Conservation (phyloP, 2,888 invertebrate genomes). For the Apoda limacodes region DNA sequence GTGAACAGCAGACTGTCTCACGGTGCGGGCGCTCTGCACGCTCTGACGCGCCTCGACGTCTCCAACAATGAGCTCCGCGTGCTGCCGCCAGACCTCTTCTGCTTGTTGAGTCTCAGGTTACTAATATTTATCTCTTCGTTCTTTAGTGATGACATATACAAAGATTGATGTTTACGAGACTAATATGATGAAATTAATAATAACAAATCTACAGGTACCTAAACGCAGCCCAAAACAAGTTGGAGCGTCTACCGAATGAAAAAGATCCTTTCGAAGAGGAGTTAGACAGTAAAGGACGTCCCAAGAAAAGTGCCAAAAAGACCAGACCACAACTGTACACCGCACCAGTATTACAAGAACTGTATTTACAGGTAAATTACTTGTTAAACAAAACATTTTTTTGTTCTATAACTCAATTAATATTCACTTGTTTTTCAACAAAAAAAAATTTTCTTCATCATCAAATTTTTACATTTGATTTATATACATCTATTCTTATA, state of each 20-base stretch:
- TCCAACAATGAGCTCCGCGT: conserved; percentile 87
- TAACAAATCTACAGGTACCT: conserved; percentile 71
- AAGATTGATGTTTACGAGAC: no score
- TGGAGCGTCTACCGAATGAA: conserved; percentile 77
- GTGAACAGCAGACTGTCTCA: conserved; percentile 86
- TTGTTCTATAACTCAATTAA: no score
- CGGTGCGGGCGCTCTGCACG: conserved; percentile 81
- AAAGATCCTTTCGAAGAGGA: conserved; percentile 49
- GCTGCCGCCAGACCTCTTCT: conserved; percentile 86
- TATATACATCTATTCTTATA: no score
- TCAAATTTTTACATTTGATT: no score
- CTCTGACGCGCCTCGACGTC: conserved; percentile 93
- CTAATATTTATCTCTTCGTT: no score
- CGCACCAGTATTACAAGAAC: conserved; percentile 87
- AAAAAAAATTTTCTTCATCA: no score
- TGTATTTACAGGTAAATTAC: conserved; percentile 80
- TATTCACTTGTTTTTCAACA: no score
- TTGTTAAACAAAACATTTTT: no score
- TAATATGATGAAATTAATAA: background rate
- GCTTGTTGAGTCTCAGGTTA: conserved; percentile 83
- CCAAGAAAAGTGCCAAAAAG: conserved; percentile 24
- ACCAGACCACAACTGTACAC: conserved; percentile 62
- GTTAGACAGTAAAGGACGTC: conserved; percentile 24
- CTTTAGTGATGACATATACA: no score
- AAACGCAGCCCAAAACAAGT: conserved; percentile 90